Base-by-base conservation (phyloP, 2,113 vertebrate genomes). In the Alectura lathami region DNA sequence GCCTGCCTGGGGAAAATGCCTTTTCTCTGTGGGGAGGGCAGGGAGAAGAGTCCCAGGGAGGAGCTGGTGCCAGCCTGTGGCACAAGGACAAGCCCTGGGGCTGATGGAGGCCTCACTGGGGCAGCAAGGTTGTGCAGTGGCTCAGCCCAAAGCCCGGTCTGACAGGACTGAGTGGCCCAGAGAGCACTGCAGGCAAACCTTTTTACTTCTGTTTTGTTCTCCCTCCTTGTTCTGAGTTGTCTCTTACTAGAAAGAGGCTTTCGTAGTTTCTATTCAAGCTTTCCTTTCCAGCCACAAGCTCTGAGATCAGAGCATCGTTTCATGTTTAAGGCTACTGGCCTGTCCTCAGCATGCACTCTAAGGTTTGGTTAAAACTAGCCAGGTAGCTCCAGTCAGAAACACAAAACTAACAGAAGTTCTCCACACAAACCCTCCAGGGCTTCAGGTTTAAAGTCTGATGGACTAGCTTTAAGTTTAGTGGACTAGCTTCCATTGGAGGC, bases 281-380 rank as follows among this genome's bases (percentile, higher is more conserved):
- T 79, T 78, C 7, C 30, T 81, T 81, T 70, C 40, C 67, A 68
- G 20, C 20, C 0, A 1, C 22, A 56, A 56, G 26, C 17, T 17
- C 11, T 26, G 29, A 3, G 0, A 69, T 66, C 34, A 48, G 40
- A 67, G 11, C 1, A 2, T 23, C 32, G 57, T 86, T 51, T 79
- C 12, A 27, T 66, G 83, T 68, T 68, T 38, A 53, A 78, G 42
- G 23, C 51, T 21, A 27, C 13, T 42, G 50, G 9, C 51, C 47
- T 7, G 1, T 36, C 66, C 51, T 53, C 51, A 72, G 5, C 4
- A 3, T 1, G 1, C 18, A 29, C 4, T 2, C 11, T 14, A 43
- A 70, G 64, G 38, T 30, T 72, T 7, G 3, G 5, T 23, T 45
- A 15, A 3, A 2, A 23, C 34, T 26, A 21, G 29, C 60, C 30